Evolutionary conservation across 2,888 invertebrate species (phyloP).

Genomic region (Mamestra brassicae): DNA sequence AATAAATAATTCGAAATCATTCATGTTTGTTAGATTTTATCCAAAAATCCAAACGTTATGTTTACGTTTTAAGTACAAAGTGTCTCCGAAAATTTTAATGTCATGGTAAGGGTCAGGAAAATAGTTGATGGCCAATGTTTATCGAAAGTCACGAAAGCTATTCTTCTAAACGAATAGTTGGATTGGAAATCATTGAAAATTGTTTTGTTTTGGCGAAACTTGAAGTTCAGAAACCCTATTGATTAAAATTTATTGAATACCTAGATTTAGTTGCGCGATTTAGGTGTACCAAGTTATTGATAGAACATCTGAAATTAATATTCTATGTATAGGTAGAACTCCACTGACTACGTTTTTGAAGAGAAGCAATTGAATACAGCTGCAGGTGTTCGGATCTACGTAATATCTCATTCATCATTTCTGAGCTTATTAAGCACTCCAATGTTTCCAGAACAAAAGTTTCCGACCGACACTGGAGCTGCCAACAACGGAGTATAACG

Average conservation of each 20-base stretch:
- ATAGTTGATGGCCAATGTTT: too few relatives aligned
- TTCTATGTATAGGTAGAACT: too few relatives aligned
- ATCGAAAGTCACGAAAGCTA: too few relatives aligned
- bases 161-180: too few relatives aligned
- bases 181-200: neutral
- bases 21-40: neutral
- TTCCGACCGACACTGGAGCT: neutral
- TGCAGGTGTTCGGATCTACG: neutral
- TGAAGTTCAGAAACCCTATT: neutral
- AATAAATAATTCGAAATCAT: neutral
- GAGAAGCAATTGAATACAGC: neutral
- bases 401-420: conserved; percentile 1
- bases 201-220: conserved; percentile 9
- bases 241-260: neutral
- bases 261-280: neutral
- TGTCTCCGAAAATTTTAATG: too few relatives aligned
- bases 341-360: neutral
- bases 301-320: neutral
- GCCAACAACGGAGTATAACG: neutral
- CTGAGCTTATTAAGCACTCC: neutral
- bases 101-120: too few relatives aligned
- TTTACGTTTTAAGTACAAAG: too few relatives aligned
- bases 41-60: too few relatives aligned
- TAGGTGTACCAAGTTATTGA: neutral
- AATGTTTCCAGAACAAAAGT: neutral